Evolutionary conservation across 1,140 invertebrate species (phyloP), one percentile per base, ranked within the genome.

Genomic region (Tigriopus japonicus): DNA sequence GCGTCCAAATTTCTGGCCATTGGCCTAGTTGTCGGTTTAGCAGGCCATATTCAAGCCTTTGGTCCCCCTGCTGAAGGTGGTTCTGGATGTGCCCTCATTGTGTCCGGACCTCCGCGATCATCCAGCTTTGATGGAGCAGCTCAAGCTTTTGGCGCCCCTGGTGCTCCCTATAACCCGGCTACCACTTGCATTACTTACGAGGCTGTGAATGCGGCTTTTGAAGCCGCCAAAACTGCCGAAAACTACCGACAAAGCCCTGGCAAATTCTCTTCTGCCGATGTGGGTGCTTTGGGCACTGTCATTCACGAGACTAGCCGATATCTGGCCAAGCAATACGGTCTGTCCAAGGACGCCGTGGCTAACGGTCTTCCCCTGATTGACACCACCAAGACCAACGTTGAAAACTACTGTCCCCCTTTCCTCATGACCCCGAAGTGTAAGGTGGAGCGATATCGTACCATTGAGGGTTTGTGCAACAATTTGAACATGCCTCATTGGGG

Each of bases 391-490:
- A 92, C 89, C 0, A 73, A 88, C 3, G 85, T 93, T 62, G 74
- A 83, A 9, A 85, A 91, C 64, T 79, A 89, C 0, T 94, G 89
- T 68, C 88, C 88, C 3, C 82, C 86, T 0, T 88, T 86, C 69
- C 77, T 92, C 64, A 82, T 84, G 0, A 84, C 86, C 59, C 85
- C 91, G 1, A 84, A 90, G 69, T 93, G 88, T 66, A 67, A 70
- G 53, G 42, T 68, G 10, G 64, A 65, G 17, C 42, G 19, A 40
- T 96, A 92, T 71, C 76, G 92, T 1, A 76, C 87, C 6, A 80
- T 84, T 58, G 88, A 93, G 71, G 92, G 91, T 0, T 80, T 91
- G 9, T 96, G 91, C 72, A 96, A 90, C 62, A 97, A 96, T 69
- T 73, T 93, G 42, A 76, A 86, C 49, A 81, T 93, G 74, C 89